Conservation (phyloP, 2,113 vertebrate genomes). For the Panthera tigris region DNA sequence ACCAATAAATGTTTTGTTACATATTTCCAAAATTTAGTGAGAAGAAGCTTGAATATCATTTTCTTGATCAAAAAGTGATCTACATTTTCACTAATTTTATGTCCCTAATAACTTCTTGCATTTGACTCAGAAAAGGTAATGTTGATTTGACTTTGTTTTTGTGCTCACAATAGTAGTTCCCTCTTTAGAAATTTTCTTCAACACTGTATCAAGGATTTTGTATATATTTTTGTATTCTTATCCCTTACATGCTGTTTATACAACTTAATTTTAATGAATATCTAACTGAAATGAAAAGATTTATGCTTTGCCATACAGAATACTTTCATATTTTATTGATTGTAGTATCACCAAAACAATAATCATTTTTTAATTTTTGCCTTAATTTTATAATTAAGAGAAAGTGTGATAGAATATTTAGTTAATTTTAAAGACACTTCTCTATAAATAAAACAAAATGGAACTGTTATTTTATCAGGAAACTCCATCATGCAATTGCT, state of each 20-base stretch:
- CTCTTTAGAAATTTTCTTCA: neutral
- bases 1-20: neutral
- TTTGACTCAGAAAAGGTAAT: neutral
- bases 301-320: neutral
- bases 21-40: neutral
- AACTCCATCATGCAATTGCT: neutral
- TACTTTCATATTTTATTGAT: neutral
- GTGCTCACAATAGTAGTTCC: neutral
- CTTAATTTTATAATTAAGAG: neutral
- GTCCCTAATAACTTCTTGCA: neutral
- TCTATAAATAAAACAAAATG: slow-evolving; percentile 5
- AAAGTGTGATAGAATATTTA: neutral
- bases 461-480: neutral
- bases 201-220: neutral
- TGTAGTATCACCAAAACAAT: neutral
- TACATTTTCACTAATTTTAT: neutral
- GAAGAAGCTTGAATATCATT: neutral
- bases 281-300: neutral
- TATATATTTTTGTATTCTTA: neutral
- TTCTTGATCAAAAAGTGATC: neutral
- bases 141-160: neutral
- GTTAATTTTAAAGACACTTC: neutral
- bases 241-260: neutral
- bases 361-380: neutral
- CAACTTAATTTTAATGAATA: neutral